Base-by-base conservation (phyloP, 2,888 invertebrate genomes). In the Dione juno region DNA sequence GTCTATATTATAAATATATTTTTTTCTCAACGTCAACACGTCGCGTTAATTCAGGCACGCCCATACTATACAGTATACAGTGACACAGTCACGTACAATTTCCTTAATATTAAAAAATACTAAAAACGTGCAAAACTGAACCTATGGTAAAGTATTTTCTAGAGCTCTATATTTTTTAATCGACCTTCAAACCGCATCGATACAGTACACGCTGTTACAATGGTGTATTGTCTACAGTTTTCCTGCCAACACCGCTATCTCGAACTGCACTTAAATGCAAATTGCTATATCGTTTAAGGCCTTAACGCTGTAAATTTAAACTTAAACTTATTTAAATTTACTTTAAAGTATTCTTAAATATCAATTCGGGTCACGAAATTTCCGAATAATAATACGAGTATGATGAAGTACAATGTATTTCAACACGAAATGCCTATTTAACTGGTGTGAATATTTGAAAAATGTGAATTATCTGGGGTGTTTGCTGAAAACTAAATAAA, bases 201-300 rank as follows among this genome's bases (percentile, higher is more conserved):
- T 64, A 64, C 64, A 50, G 16, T 37, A 48, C 48, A 8, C 37
- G 50, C 48, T 40, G 48, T 52, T 52, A 64, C 64, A 64, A 64
- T 64, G 52, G 64, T 19, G 50, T 50, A 64, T 64, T 64, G 48
- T 64, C 10, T 64, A 21, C 64, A 13, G 64, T 50, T 64, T 64
- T 52, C 64, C 50, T 64, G 64, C n/a, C 37, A 40, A 50, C 64
- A 40, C 50, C 64, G 40, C 64, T 52, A 64, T 37, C 64, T 50
- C 14, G 50, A 52, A 64, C 19, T 64, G 50, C 64, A 40, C 64
- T 40, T 52, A 43, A 64, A 64, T 52, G 50, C 64, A 50, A 64
- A 64, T 64, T 21, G 9, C 37, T 21, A 14, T 8, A 5, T 37
- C 40, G 37, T 14, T 37, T 37, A 64, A 40, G n/a, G 14, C 48